Percentiles rank a stretch among this genome's conserved stretches.
These are phyloP conservation scores for Sprattus sprattus DNA, from an alignment of 2,113 vertebrate genomes.

Conservation along the genomic window DNA sequence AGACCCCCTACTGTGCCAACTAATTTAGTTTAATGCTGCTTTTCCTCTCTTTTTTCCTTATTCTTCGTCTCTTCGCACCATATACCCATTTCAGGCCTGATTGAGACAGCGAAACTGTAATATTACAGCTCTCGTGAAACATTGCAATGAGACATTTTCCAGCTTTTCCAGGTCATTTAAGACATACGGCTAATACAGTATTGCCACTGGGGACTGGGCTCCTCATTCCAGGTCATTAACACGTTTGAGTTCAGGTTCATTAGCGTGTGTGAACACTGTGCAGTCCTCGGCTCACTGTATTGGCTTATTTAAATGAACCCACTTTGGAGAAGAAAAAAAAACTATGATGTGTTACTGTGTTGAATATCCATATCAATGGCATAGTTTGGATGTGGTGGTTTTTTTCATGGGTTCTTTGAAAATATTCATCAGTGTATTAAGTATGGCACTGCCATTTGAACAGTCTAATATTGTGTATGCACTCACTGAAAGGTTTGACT, in stretches of 20 bases:
- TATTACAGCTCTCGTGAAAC: not conserved
- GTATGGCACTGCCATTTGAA: not conserved
- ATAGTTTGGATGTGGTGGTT: not conserved
- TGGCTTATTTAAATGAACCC: not conserved
- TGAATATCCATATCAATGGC: not conserved
- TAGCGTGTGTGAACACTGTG: not conserved
- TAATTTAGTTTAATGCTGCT: slow-evolving; percentile 17
- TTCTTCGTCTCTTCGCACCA: not conserved
- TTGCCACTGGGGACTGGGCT: not conserved
- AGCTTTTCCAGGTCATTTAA: slow-evolving; percentile 18
- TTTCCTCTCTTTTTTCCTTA: not conserved
- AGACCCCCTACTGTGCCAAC: slow-evolving; percentile 8
- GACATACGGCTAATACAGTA: not conserved
- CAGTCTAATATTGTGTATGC: not conserved
- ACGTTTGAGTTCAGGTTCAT: not conserved
- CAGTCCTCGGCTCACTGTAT: not conserved
- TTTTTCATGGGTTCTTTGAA: not conserved
- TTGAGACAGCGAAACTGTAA: not conserved
- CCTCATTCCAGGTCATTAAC: not conserved
- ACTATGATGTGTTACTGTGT: not conserved
- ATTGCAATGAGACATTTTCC: slow-evolving; percentile 7
- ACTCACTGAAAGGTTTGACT: not conserved
- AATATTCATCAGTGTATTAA: not conserved
- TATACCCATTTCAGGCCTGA: not conserved
- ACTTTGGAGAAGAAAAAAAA: not conserved